Percentiles rank a stretch among this genome's conserved stretches.
Evolutionary conservation across 2,888 invertebrate species (phyloP).

Genomic region (Leptopilina syphax): DNA sequence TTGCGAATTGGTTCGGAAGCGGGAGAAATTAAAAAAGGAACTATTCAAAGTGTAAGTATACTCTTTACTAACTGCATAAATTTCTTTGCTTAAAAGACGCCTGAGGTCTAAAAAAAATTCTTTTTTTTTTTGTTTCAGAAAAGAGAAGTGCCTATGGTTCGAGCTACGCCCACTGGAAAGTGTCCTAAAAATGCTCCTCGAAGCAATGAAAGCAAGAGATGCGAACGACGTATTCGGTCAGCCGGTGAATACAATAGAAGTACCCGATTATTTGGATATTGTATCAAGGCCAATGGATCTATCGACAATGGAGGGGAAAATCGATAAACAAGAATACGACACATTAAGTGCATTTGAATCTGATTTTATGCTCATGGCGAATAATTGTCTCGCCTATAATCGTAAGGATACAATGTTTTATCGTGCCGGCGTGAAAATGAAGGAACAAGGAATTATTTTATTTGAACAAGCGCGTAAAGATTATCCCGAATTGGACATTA

Average conservation of each 20-base stretch:
- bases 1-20: constrained; percentile 95
- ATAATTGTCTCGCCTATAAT: constrained; percentile 97
- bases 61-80: too few species aligned
- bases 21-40: constrained; percentile 96
- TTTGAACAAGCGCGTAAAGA: constrained; percentile 89
- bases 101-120: neutral
- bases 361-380: constrained; percentile 97
- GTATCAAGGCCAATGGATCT: constrained; percentile 94
- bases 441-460: constrained; percentile 90
- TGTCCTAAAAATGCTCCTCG: constrained; percentile 86
- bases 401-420: constrained; percentile 97
- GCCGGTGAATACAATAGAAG: constrained; percentile 92
- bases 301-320: constrained; percentile 89
- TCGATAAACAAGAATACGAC: constrained; percentile 83
- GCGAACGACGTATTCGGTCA: constrained; percentile 93
- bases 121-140: constrained; percentile 68
- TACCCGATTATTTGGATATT: constrained; percentile 93
- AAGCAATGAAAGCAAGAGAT: constrained; percentile 88
- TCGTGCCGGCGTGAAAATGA: constrained; percentile 91
- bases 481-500: constrained; percentile 72
- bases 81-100: constrained; percentile 35
- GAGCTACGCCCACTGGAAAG: constrained; percentile 90
- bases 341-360: constrained; percentile 88
- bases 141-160: constrained; percentile 88
- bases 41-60: constrained; percentile 82